phyloP scores from a whole-genome alignment of 2,113 vertebrate genomes.

The Osmerus mordax region DNA sequence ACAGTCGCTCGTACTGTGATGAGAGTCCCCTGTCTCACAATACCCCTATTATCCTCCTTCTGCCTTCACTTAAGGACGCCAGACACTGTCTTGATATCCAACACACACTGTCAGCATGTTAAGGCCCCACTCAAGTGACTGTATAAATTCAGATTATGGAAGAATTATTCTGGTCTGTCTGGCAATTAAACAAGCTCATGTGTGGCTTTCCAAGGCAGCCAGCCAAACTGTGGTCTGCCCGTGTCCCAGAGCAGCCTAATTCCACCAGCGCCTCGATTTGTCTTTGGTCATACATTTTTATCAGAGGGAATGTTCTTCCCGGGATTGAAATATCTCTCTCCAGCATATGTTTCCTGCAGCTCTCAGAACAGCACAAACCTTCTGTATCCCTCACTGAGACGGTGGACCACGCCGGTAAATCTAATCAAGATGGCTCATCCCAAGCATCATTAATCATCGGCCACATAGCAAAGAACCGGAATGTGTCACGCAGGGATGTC shows the following conservation, averaged over 20 bases:
- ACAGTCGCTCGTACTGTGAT: slow-evolving; percentile 50
- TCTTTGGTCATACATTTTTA: slow-evolving; percentile 74
- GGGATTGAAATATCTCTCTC: slow-evolving; percentile 56
- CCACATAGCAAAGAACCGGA: slow-evolving; percentile 17
- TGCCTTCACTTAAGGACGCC: slow-evolving; percentile 43
- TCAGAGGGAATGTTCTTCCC: slow-evolving; percentile 71
- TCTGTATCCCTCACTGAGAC: slow-evolving; percentile 8
- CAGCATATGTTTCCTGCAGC: slow-evolving; percentile 42
- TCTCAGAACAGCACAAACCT: slow-evolving; percentile 24
- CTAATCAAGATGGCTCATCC: slow-evolving; percentile 50
- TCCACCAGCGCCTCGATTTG: slow-evolving; percentile 77
- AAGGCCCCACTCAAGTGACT: slow-evolving; percentile 57
- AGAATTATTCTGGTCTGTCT: slow-evolving; percentile 88
- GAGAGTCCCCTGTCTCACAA: slow-evolving; percentile 51
- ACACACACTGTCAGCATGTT: slow-evolving; percentile 59
- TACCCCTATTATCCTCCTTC: slow-evolving; percentile 49
- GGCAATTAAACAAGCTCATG: slow-evolving; percentile 86
- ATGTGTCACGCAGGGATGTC: slow-evolving; percentile 35
- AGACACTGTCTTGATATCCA: slow-evolving; percentile 52
- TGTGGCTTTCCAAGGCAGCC: slow-evolving; percentile 84
- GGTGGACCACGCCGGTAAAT: slow-evolving; percentile 38
- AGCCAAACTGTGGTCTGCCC: slow-evolving; percentile 84
- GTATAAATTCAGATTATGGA: slow-evolving; percentile 74
- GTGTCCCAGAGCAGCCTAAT: slow-evolving; percentile 80
- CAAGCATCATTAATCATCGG: slow-evolving; percentile 35